phyloP scores from a whole-genome alignment of 2,797 vertebrate genomes.

The Parauchenoglanis punctatus region DNA sequence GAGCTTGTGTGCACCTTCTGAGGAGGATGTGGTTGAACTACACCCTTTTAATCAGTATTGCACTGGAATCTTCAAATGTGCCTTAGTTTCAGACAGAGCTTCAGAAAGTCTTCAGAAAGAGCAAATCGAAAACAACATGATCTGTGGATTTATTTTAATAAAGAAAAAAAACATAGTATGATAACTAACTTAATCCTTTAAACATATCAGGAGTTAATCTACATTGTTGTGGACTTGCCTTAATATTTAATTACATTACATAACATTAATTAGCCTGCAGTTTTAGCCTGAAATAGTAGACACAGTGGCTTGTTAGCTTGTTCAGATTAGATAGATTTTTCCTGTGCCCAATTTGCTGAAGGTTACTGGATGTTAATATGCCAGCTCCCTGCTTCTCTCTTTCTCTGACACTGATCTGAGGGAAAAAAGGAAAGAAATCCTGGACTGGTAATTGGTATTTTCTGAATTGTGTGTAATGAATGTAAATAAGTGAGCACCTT shows the following conservation, averaged over 20 bases:
- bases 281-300: neutral
- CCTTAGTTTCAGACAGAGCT: neutral
- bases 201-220: neutral
- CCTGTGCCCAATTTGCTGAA: neutral
- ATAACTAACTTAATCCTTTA: neutral
- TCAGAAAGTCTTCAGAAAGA: neutral
- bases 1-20: too few species aligned
- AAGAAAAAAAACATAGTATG: neutral
- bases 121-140: neutral
- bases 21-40: neutral
- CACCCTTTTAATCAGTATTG: neutral
- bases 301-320: neutral
- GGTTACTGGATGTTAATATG: constrained; percentile 17
- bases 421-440: neutral
- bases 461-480: constrained; percentile 26
- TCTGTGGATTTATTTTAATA: neutral
- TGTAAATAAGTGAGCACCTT: neutral
- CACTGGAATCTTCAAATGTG: neutral
- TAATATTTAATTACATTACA: neutral
- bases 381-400: neutral
- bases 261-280: neutral
- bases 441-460: constrained; percentile 13
- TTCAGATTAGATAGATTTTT: neutral
- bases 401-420: neutral
- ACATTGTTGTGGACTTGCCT: neutral